These are phyloP conservation scores for Elaphurus davidianus DNA, from an alignment of 2,113 vertebrate genomes.

Conservation along the genomic window DNA sequence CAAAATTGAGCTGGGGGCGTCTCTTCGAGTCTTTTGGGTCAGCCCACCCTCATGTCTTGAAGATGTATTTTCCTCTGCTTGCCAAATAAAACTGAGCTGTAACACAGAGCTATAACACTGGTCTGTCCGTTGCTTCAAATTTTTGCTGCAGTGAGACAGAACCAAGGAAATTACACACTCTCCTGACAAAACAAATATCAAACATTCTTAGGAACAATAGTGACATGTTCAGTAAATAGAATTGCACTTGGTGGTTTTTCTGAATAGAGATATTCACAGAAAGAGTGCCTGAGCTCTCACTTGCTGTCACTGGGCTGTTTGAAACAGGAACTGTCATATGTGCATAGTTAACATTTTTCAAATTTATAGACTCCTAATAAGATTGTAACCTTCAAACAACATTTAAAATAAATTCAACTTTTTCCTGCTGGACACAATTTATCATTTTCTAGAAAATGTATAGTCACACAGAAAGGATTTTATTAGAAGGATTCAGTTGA, in stretches of 20 bases:
- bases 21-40: not conserved
- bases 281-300: not conserved
- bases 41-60: not conserved
- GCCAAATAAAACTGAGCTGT: not conserved
- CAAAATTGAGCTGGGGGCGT: not conserved
- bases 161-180: not conserved
- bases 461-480: not conserved
- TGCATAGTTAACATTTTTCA: not conserved
- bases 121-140: not conserved
- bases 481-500: slow-evolving; percentile 15
- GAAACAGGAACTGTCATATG: not conserved
- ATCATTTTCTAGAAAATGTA: slow-evolving; percentile 21
- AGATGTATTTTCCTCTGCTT: not conserved
- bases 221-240: not conserved
- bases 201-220: not conserved
- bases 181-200: not conserved
- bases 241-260: not conserved
- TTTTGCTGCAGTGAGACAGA: not conserved
- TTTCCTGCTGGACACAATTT: slow-evolving; percentile 13
- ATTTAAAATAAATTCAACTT: slow-evolving; percentile 49
- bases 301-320: not conserved
- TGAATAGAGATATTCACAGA: not conserved
- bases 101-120: not conserved
- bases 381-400: slow-evolving; percentile 36
- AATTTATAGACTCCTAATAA: slow-evolving; percentile 44